Base-by-base conservation (phyloP, 2,113 vertebrate genomes). In the Oxygymnocypris stewartii region DNA sequence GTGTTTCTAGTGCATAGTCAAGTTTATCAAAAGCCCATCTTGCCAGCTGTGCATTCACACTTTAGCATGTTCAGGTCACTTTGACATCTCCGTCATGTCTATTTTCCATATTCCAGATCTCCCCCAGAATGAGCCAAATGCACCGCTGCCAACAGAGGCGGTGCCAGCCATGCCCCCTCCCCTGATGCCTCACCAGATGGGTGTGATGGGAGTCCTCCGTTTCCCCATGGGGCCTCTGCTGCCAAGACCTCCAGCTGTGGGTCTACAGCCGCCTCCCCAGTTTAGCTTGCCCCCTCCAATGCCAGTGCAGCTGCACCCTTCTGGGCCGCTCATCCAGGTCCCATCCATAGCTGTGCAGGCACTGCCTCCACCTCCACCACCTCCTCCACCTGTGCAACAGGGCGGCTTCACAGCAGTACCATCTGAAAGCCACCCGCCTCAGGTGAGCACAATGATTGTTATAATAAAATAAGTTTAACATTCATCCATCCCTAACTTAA, bases 371-470 rank as follows among this genome's bases (percentile, higher is more conserved):
- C 98, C 98, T 8, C 98, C 98, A 8, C 98, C 98, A 4, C 98
- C 98, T 0, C 98, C 97, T 51, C 98, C 97, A 14, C 98, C 97
- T 86, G 95, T 97, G 90, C 98, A 98, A 74, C 97, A 97, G 90
- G 93, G 96, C 89, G 94, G 73, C 92, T 96, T 96, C 89, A 90
- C 95, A 71, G 92, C 95, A 67, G 92, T 96, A 85, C 97, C 96
- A 35, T 91, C 95, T 35, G 97, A 99, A 16, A 94, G 94, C 87
- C 95, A 96, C 84, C 94, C 92, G 0, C 82, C 95, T 88, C 97
- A 97, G 97, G 98, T 98, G 92, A 79, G 91, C 40, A 5, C 5
- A 14, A 65, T 20, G 7, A 44, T 10, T 2, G 13, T 16, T 54
- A 54, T 20, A 6, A 54, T 54, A 12, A 12, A 49, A 49, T 13